Conservation (phyloP, 2,113 vertebrate species). For the Zapus hudsonius region DNA sequence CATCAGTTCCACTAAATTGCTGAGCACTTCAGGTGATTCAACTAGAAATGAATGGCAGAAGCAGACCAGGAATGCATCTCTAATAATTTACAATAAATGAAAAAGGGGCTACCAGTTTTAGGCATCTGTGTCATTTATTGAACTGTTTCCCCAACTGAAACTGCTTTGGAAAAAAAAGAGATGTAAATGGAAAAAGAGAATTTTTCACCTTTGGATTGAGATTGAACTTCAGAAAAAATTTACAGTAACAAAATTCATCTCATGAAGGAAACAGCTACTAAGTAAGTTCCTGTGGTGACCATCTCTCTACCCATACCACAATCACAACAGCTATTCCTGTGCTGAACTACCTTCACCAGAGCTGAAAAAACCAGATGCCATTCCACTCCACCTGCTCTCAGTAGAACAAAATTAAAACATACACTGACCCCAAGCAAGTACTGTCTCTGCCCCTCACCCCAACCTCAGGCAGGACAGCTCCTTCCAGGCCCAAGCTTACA, state of each 20-base stretch:
- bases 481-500: background rate
- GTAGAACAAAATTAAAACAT: background rate
- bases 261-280: background rate
- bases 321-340: background rate
- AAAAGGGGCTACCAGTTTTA: constrained; percentile 28
- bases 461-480: background rate
- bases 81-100: constrained; percentile 20
- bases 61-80: background rate
- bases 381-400: background rate
- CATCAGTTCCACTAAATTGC: constrained; percentile 43
- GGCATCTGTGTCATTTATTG: background rate
- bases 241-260: background rate
- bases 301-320: background rate
- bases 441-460: background rate
- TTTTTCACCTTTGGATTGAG: background rate
- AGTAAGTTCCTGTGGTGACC: background rate
- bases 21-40: constrained; percentile 29
- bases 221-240: background rate
- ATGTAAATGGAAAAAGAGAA: background rate
- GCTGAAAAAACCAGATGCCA: background rate
- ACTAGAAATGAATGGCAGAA: constrained; percentile 37
- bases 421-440: background rate
- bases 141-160: background rate
- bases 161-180: background rate
- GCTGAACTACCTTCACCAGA: background rate